phyloP scores from a whole-genome alignment of 2,888 invertebrate genomes.

The Drosophila macrospina region DNA sequence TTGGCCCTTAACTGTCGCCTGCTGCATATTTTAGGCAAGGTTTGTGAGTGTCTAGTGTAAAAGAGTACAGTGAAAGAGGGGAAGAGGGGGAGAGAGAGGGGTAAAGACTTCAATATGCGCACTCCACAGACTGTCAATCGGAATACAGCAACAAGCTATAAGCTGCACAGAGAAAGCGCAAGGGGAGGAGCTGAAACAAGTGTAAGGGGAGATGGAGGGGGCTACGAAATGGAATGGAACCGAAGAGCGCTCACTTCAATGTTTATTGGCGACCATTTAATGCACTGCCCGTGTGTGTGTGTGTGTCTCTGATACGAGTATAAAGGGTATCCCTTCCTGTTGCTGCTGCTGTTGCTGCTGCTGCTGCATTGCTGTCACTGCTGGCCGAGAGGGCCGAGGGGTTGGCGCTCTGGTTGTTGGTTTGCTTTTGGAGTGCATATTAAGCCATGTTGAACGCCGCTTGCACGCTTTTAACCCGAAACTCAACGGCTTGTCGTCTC shows the following conservation, averaged over 20 bases:
- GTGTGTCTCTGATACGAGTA: slow-evolving; percentile 7
- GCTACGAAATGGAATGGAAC: slow-evolving; percentile 16
- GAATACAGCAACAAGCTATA: slow-evolving; percentile 51
- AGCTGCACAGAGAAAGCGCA: slow-evolving; percentile 5
- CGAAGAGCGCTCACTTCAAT: slow-evolving; percentile 51
- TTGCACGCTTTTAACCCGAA: slow-evolving; percentile 76
- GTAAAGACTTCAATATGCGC: slow-evolving; percentile 56
- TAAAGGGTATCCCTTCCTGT: background rate
- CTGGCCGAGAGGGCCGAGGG: too few species aligned
- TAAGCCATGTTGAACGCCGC: slow-evolving; percentile 71
- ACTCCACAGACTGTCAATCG: slow-evolving; percentile 53
- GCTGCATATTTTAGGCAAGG: slow-evolving; percentile 23
- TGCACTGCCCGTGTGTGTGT: slow-evolving; percentile 42
- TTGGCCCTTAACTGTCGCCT: slow-evolving; percentile 11
- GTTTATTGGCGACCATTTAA: slow-evolving; percentile 72
- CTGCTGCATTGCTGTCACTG: slow-evolving; percentile 7
- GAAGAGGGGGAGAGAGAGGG: too few species aligned
- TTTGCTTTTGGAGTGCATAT: slow-evolving; percentile 49
- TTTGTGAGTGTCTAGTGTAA: slow-evolving; percentile 19
- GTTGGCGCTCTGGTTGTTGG: background rate
- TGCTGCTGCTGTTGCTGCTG: background rate
- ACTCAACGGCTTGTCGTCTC: slow-evolving; percentile 70
- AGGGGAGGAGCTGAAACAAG: slow-evolving; percentile 4
- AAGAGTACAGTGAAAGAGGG: too few species aligned
- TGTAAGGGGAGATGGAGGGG: background rate